phyloP scores from a whole-genome alignment of 2,888 invertebrate genomes.

The Nomada flava region DNA sequence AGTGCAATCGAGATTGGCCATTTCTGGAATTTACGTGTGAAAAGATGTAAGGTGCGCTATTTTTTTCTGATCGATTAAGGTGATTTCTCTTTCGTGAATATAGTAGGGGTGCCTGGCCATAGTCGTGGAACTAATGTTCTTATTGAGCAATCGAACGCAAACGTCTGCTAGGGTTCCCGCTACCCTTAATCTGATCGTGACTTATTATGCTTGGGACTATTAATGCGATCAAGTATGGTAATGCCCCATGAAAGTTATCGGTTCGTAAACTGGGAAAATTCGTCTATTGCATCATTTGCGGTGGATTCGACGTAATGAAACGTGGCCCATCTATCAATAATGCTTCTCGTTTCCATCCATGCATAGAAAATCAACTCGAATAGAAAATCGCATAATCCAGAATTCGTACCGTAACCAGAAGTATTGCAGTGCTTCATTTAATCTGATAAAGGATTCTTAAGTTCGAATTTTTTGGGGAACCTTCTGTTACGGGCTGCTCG shows the following conservation, averaged over 20 bases:
- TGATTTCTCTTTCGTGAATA: constrained; percentile 3
- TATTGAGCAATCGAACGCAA: constrained; percentile 28
- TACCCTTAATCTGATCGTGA: constrained; percentile 61
- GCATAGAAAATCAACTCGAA: constrained; percentile 14
- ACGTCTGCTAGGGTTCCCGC: constrained; percentile 26
- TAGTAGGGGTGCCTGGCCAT: constrained; percentile 7
- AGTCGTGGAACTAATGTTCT: constrained; percentile 22
- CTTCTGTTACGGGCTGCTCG: neutral
- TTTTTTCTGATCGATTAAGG: constrained; percentile 11
- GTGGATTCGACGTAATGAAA: constrained; percentile 32
- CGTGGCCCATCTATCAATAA: constrained; percentile 44
- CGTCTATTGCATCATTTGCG: constrained; percentile 45
- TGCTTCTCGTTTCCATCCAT: constrained; percentile 14
- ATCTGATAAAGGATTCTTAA: neutral
- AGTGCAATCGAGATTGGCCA: too few species aligned
- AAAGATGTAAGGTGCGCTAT: too few species aligned
- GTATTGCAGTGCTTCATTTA: neutral
- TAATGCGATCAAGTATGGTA: constrained; percentile 70
- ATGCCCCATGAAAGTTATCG: constrained; percentile 67
- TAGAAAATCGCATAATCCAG: neutral
- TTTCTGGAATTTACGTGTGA: too few species aligned
- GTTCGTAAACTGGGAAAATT: constrained; percentile 57
- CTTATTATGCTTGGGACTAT: constrained; percentile 49
- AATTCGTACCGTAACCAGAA: neutral
- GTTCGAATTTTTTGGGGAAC: too few species aligned